Conservation (phyloP, 2,888 invertebrate genomes). For the Pristionchus mayeri region DNA sequence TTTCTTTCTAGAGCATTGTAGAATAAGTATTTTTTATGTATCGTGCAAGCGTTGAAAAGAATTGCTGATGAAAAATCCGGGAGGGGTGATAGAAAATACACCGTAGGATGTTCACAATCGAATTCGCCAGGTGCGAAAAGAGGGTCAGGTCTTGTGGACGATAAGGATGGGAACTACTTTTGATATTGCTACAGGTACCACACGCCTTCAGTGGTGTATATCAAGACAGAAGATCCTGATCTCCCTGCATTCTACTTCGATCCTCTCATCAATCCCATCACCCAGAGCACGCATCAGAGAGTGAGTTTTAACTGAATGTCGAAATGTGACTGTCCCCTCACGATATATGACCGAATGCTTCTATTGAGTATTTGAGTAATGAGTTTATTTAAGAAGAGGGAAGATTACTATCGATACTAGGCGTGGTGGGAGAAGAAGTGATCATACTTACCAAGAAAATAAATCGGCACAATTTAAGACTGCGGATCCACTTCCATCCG, state of each 20-base stretch:
- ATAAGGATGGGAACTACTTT: too few species aligned
- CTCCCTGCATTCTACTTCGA: constrained; percentile 99
- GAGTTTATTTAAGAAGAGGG: background rate
- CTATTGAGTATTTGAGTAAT: background rate
- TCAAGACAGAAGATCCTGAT: constrained; percentile 99
- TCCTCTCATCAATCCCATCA: constrained; percentile 98
- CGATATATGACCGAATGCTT: background rate
- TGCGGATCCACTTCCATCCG: constrained; percentile 89
- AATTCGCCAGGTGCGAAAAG: too few species aligned
- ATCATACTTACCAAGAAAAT: background rate
- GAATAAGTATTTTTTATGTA: too few species aligned
- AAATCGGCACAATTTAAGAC: constrained; percentile 58
- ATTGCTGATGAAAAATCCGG: too few species aligned
- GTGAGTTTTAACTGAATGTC: constrained; percentile 59
- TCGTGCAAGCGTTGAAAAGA: too few species aligned
- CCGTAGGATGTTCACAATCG: too few species aligned
- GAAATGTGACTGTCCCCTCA: background rate
- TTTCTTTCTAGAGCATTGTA: background rate
- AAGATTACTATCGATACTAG: constrained; percentile 27
- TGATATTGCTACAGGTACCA: constrained; percentile 93
- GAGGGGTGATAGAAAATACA: too few species aligned
- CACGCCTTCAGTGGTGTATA: constrained; percentile 97
- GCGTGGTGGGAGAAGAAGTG: constrained; percentile 23
- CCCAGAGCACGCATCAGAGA: constrained; percentile 87
- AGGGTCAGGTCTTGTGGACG: too few species aligned